A percentile compares a stretch with the other conserved stretches of the same genome.
Evolutionary conservation across 1,140 invertebrate species (phyloP).

Genomic region (Sogatella furcifera): DNA sequence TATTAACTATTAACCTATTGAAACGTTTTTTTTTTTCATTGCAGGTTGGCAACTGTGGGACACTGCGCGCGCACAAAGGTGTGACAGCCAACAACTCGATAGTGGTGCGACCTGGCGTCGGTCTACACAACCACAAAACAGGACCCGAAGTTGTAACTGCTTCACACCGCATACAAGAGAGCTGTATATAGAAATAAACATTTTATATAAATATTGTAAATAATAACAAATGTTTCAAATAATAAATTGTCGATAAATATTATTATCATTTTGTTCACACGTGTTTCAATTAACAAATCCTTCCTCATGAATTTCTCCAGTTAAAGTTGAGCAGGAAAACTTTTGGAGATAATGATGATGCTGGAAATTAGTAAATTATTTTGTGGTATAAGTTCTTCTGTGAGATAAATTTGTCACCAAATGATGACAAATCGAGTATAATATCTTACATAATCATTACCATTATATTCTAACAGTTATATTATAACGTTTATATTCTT

Average conservation of each 20-base stretch:
- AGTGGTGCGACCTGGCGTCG: conserved; percentile 31
- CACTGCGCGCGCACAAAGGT: conserved; percentile 46
- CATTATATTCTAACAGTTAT: too few species aligned
- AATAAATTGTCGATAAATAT: conserved; percentile 12
- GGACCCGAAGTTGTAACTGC: conserved; percentile 69
- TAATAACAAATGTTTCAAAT: conserved; percentile 13
- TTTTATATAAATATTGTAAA: conserved; percentile 13
- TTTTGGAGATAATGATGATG: too few species aligned
- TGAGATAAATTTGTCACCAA: too few species aligned
- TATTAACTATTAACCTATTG: too few species aligned
- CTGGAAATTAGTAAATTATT: too few species aligned
- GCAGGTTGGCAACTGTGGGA: conserved; percentile 19
- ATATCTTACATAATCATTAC: too few species aligned
- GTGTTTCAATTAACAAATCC: too few species aligned
- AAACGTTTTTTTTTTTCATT: conserved; percentile 21
- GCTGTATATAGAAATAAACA: conserved; percentile 59
- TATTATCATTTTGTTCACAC: conserved; percentile 1
- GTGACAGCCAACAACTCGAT: conserved; percentile 38
- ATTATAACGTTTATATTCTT: too few species aligned
- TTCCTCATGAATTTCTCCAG: too few species aligned
- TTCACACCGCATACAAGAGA: conserved; percentile 72
- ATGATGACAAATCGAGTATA: too few species aligned
- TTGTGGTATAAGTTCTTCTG: too few species aligned
- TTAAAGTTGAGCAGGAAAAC: too few species aligned
- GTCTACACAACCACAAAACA: conserved; percentile 40